Percentiles rank a stretch among this genome's conserved stretches.
These are phyloP conservation scores for Solenopsis fugax DNA, from an alignment of 1,140 invertebrate genomes.

Conservation along the genomic window DNA sequence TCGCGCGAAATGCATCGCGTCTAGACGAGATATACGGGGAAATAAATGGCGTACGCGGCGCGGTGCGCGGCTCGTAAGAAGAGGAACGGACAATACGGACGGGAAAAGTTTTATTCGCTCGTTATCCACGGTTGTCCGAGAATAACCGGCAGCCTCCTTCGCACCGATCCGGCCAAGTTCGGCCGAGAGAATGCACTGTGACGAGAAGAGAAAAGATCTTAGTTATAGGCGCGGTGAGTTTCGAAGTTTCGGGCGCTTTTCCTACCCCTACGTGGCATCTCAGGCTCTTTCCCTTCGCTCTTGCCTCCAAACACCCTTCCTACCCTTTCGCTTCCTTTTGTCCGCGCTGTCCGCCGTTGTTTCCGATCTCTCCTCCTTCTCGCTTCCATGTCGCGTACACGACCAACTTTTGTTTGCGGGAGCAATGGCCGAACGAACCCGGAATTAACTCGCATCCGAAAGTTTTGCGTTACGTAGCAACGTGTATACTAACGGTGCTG, in stretches of 20 bases:
- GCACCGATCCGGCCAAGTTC: slow-evolving; percentile 39
- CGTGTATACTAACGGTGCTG: background rate
- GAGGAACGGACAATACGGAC: slow-evolving; percentile 39
- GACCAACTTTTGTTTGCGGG: slow-evolving; percentile 34
- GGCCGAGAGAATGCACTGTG: slow-evolving; percentile 53
- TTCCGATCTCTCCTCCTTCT: slow-evolving; percentile 33
- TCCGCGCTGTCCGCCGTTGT: slow-evolving; percentile 22
- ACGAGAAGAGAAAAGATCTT: slow-evolving; percentile 69
- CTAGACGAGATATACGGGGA: slow-evolving; percentile 42
- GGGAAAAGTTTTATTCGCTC: slow-evolving; percentile 71
- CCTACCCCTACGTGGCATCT: background rate
- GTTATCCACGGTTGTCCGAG: slow-evolving; percentile 71
- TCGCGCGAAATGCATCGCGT: slow-evolving; percentile 39
- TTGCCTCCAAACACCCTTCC: slow-evolving; percentile 48
- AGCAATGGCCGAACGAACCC: slow-evolving; percentile 36
- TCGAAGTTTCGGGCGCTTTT: slow-evolving; percentile 58
- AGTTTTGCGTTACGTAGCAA: slow-evolving; percentile 14
- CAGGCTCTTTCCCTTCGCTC: slow-evolving; percentile 22
- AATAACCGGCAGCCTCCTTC: slow-evolving; percentile 66
- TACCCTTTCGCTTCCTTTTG: slow-evolving; percentile 35
- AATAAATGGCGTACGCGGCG: slow-evolving; percentile 45
- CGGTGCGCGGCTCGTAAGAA: background rate
- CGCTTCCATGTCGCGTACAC: slow-evolving; percentile 1
- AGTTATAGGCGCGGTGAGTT: slow-evolving; percentile 69
- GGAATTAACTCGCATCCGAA: slow-evolving; percentile 40